Percentiles rank a stretch among this genome's conserved stretches.
These are phyloP conservation scores for Lasioglossum calceatum DNA, from an alignment of 2,888 invertebrate genomes.

Conservation along the genomic window DNA sequence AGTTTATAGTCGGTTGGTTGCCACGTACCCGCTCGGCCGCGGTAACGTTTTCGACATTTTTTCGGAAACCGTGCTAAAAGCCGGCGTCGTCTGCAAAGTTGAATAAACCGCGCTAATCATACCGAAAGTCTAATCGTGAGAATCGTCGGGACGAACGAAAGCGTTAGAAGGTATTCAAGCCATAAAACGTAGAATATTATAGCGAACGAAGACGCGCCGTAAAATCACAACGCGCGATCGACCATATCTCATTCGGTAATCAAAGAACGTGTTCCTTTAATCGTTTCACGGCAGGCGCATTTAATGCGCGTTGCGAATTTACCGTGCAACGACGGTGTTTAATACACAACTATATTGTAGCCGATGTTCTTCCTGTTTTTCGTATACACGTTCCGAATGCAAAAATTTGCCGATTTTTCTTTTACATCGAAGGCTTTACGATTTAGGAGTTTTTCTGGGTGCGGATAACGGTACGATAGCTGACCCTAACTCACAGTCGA, in stretches of 20 bases:
- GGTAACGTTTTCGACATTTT: not conserved
- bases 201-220: slow-evolving; percentile 10
- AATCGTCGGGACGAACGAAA: not conserved
- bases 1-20: not conserved
- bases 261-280: slow-evolving; percentile 36
- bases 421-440: no score
- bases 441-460: no score
- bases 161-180: not conserved
- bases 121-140: not conserved
- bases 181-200: slow-evolving; percentile 29
- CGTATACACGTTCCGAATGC: not conserved
- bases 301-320: not conserved
- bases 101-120: not conserved
- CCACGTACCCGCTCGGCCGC: not conserved
- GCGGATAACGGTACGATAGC: no score
- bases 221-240: not conserved
- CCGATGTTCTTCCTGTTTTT: slow-evolving; percentile 7
- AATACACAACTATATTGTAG: not conserved
- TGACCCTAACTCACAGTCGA: no score
- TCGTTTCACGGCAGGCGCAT: not conserved
- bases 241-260: slow-evolving; percentile 18
- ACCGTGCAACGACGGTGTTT: not conserved
- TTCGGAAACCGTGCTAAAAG: not conserved
- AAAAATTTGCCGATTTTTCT: not conserved
- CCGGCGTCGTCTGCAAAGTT: not conserved